Conservation (phyloP, 1,140 invertebrate genomes). For the Lepidostoma basale region DNA sequence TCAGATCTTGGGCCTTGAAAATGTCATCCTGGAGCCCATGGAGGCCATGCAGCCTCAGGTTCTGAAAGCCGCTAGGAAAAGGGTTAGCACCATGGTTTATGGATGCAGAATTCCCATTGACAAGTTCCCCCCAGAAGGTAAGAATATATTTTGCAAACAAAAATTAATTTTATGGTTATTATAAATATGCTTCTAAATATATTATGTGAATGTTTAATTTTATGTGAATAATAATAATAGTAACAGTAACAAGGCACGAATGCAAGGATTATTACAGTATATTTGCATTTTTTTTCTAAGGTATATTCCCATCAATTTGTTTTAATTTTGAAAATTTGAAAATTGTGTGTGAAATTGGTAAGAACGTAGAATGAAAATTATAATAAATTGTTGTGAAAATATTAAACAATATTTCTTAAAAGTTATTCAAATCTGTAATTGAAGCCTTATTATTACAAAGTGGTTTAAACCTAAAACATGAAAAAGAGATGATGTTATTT, state of each 20-base stretch:
- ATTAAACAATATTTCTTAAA: too few species aligned
- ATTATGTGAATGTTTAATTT: not conserved
- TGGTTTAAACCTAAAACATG: too few species aligned
- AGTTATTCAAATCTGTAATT: too few species aligned
- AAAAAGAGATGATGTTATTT: too few species aligned
- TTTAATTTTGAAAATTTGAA: not conserved
- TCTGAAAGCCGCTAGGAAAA: constrained; percentile 51
- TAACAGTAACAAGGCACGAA: too few species aligned
- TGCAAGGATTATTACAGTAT: not conserved
- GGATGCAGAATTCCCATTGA: constrained; percentile 48
- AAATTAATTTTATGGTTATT: not conserved
- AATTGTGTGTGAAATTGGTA: too few species aligned
- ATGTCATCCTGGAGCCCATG: not conserved
- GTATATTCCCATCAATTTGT: not conserved
- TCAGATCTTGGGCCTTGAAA: not conserved
- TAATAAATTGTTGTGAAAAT: too few species aligned
- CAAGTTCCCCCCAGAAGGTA: constrained; percentile 47
- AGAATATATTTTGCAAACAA: not conserved
- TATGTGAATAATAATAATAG: not conserved
- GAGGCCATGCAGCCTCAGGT: constrained; percentile 22
- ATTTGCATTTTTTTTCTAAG: not conserved
- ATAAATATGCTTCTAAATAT: not conserved
- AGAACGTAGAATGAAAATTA: too few species aligned
- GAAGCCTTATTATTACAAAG: too few species aligned
- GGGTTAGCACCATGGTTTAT: constrained; percentile 52